Evolutionary conservation across 2,888 invertebrate species (phyloP).

Genomic region (Drosophila neotestacea): DNA sequence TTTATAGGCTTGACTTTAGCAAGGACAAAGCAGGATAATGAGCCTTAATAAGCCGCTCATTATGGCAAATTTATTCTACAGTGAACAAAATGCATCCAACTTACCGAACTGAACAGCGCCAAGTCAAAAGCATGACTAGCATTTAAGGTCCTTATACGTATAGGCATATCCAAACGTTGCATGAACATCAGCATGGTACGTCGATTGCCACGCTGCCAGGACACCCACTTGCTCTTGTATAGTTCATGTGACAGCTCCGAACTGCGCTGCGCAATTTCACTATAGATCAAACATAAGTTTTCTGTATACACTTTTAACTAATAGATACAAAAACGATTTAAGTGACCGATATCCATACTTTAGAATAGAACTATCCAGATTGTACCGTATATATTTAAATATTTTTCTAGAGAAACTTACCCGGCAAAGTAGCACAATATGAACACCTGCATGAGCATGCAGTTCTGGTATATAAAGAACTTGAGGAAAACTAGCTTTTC

Average conservation of each 20-base stretch:
- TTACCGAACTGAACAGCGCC: slow-evolving; percentile 69
- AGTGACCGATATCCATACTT: no score
- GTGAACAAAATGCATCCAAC: slow-evolving; percentile 41
- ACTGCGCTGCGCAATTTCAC: slow-evolving; percentile 66
- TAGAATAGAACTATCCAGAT: no score
- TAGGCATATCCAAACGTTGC: slow-evolving; percentile 53
- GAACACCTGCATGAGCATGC: slow-evolving; percentile 74
- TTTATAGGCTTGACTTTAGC: slow-evolving; percentile 24
- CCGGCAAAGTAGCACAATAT: slow-evolving; percentile 73
- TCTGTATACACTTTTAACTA: neutral
- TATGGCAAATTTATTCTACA: slow-evolving; percentile 37
- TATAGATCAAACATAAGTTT: slow-evolving; percentile 1
- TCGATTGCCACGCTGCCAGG: slow-evolving; percentile 55
- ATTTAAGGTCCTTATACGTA: slow-evolving; percentile 66
- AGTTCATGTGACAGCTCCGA: slow-evolving; percentile 56
- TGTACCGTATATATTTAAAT: no score
- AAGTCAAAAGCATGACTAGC: slow-evolving; percentile 65
- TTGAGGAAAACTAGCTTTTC: slow-evolving; percentile 49
- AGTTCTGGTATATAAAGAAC: slow-evolving; percentile 58
- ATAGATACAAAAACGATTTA: neutral
- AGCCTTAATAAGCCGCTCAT: slow-evolving; percentile 51
- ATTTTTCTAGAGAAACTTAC: slow-evolving; percentile 25
- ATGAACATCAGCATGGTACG: slow-evolving; percentile 66
- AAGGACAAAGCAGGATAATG: slow-evolving; percentile 39
- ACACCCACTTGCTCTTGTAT: slow-evolving; percentile 69